Evolutionary conservation across 2,113 vertebrate genomes (phyloP).

Genomic region (Mesembrinibis cayennensis): DNA sequence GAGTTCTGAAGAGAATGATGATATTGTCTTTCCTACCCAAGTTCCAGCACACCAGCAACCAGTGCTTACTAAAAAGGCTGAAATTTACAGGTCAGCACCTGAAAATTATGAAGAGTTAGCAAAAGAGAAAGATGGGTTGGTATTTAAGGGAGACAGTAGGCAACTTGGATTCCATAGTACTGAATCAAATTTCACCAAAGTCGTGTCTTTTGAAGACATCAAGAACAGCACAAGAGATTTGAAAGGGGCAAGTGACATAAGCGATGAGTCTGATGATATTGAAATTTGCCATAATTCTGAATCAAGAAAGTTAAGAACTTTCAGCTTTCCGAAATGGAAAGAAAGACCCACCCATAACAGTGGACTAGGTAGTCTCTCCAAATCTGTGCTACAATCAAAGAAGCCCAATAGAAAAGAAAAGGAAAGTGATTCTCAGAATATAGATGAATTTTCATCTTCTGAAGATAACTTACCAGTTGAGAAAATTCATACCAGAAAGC

Average conservation of each 20-base stretch:
- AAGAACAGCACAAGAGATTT: background rate
- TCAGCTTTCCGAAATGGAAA: background rate
- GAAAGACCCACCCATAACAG: background rate
- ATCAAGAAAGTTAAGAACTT: conserved; percentile 18
- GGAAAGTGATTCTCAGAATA: conserved; percentile 64
- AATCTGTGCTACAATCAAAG: background rate
- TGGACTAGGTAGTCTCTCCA: background rate
- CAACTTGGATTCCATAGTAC: background rate
- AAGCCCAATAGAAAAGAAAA: background rate
- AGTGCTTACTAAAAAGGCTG: background rate
- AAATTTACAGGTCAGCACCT: background rate
- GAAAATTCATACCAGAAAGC: conserved; percentile 21
- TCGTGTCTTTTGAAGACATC: background rate
- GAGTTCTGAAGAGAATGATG: conserved; percentile 59
- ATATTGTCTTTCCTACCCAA: conserved; percentile 63
- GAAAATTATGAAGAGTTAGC: conserved; percentile 23
- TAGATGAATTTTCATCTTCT: conserved; percentile 82
- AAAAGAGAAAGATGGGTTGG: background rate
- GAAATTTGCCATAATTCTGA: conserved; percentile 45
- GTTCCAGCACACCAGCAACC: background rate
- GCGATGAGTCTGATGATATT: conserved; percentile 89
- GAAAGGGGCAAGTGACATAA: conserved; percentile 64
- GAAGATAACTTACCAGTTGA: conserved; percentile 76
- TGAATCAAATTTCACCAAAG: conserved; percentile 2
- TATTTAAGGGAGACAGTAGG: background rate